phyloP scores from a whole-genome alignment of 2,888 invertebrate species.

The Callimorpha dominula region DNA sequence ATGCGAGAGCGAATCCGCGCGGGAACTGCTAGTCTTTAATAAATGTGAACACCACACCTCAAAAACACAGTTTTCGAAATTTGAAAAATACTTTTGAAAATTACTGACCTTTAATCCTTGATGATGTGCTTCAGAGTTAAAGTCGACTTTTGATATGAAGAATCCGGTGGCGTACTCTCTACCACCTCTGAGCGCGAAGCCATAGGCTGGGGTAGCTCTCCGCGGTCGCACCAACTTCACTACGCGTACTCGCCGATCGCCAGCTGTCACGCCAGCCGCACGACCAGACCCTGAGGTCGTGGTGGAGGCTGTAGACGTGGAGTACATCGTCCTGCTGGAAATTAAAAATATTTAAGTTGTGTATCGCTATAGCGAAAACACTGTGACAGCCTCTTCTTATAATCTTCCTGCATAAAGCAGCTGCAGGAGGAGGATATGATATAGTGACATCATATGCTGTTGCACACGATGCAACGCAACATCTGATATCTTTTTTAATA shows the following conservation, averaged over 20 bases:
- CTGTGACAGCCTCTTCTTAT: not conserved
- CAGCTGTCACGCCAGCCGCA: conserved; percentile 56
- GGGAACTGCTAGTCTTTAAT: no score
- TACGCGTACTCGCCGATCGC: conserved; percentile 76
- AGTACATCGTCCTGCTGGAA: conserved; percentile 71
- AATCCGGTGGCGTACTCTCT: conserved; percentile 97
- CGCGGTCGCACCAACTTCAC: conserved; percentile 80
- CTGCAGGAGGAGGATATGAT: not conserved
- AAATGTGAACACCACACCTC: not conserved
- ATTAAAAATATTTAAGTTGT: not conserved
- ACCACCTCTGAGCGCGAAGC: conserved; percentile 95
- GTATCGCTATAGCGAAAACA: not conserved
- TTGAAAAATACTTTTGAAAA: not conserved
- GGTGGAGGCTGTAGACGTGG: conserved; percentile 75
- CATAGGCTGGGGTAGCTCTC: conserved; percentile 88
- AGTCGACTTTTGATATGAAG: conserved; percentile 95
- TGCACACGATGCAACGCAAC: not conserved
- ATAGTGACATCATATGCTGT: not conserved
- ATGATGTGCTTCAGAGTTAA: conserved; percentile 94
- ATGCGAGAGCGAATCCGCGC: no score
- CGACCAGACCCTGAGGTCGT: conserved; percentile 77
- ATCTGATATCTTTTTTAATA: not conserved
- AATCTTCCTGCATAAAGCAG: not conserved
- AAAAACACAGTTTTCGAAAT: not conserved
- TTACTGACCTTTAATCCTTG: conserved; percentile 93